Conservation (phyloP, 2,113 vertebrate genomes). For the Pandion haliaetus region DNA sequence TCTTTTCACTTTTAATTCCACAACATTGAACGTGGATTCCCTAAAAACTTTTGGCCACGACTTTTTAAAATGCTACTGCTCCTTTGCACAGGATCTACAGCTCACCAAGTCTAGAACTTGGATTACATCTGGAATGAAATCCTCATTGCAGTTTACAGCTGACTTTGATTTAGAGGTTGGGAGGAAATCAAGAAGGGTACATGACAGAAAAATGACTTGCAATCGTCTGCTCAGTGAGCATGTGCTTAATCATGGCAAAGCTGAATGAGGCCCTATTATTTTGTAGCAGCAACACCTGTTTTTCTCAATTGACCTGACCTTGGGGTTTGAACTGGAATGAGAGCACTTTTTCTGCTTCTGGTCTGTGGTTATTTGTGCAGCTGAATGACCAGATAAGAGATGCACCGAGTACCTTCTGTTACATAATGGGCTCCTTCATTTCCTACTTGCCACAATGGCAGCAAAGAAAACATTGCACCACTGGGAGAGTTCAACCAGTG, state of each 20-base stretch:
- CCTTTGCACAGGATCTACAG: not conserved
- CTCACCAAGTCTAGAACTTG: not conserved
- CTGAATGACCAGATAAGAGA: not conserved
- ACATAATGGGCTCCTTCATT: not conserved
- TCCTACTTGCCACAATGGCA: not conserved
- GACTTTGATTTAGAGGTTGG: not conserved
- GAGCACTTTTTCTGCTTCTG: not conserved
- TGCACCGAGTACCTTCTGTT: not conserved
- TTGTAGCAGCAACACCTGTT: not conserved
- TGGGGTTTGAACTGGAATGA: not conserved
- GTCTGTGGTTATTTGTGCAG: not conserved
- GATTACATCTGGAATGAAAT: not conserved
- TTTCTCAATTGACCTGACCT: not conserved
- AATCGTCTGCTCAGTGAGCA: fast-evolving
- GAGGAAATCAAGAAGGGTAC: not conserved
- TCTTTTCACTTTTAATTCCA: not conserved
- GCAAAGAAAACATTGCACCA: not conserved
- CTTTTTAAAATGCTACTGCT: not conserved
- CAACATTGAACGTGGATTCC: not conserved
- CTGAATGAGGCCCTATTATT: not conserved
- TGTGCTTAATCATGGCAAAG: not conserved
- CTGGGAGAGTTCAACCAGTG: not conserved
- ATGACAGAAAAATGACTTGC: not conserved
- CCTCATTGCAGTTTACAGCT: not conserved
- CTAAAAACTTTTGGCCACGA: not conserved